Evolutionary conservation across 2,888 invertebrate genomes (phyloP).

Genomic region (Seira musarum): DNA sequence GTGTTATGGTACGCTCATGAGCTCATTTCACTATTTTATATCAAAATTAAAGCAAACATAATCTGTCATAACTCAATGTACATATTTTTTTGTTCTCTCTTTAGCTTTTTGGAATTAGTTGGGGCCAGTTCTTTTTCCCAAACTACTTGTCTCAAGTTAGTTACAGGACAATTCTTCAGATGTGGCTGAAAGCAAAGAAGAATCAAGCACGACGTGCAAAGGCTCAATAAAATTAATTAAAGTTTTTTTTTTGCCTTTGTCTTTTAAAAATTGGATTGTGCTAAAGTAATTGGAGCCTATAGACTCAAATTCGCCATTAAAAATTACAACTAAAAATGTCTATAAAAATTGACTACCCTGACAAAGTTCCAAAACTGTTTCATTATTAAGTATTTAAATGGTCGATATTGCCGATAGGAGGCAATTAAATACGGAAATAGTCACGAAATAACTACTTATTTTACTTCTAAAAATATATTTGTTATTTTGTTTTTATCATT

Average conservation of each 20-base stretch:
- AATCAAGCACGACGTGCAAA: conserved; percentile 69
- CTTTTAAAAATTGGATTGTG: too few relatives aligned
- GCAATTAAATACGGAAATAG: not conserved
- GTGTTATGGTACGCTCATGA: conserved; percentile 75
- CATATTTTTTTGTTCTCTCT: conserved; percentile 40
- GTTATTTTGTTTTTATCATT: not conserved
- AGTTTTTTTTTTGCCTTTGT: too few relatives aligned
- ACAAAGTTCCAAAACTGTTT: too few relatives aligned
- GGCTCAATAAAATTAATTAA: conserved; percentile 66
- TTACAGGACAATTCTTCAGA: conserved; percentile 68
- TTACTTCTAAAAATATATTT: not conserved
- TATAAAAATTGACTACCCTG: too few relatives aligned
- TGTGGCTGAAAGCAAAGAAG: conserved; percentile 69
- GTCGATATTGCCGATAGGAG: too few relatives aligned
- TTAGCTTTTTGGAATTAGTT: conserved; percentile 69
- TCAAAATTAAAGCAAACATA: not conserved
- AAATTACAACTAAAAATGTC: too few relatives aligned
- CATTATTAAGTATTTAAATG: too few relatives aligned
- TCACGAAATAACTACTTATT: not conserved
- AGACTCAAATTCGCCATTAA: too few relatives aligned
- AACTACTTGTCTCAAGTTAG: conserved; percentile 68
- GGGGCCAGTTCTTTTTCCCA: conserved; percentile 69
- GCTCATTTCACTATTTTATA: not conserved
- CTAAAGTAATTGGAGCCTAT: too few relatives aligned
- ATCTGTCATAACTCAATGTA: too few relatives aligned